Percentiles rank a stretch among this genome's conserved stretches.
phyloP scores from a whole-genome alignment of 2,113 vertebrate species.

The Rhinopomastus cyanomelas region DNA sequence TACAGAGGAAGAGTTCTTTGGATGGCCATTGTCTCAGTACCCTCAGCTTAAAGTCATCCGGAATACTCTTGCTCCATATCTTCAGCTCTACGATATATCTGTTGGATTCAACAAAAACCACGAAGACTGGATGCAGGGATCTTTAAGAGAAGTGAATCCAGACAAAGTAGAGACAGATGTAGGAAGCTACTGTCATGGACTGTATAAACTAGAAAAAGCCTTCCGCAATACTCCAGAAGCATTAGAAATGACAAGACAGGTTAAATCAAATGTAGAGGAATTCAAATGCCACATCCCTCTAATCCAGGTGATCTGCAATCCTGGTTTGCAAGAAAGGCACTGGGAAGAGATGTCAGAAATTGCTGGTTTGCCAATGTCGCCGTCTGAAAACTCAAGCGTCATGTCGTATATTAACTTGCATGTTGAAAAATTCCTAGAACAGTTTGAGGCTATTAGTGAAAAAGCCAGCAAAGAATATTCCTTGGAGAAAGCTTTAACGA shows the following conservation, averaged over 20 bases:
- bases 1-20: constrained; percentile 84
- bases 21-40: constrained; percentile 83
- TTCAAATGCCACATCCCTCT: constrained; percentile 83
- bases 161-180: constrained; percentile 82
- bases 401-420: constrained; percentile 78
- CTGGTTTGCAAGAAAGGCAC: constrained; percentile 82
- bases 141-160: constrained; percentile 80
- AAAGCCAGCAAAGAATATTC: constrained; percentile 85
- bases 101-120: constrained; percentile 78
- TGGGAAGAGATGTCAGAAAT: constrained; percentile 83
- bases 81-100: constrained; percentile 80
- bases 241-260: constrained; percentile 72
- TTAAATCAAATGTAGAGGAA: constrained; percentile 80
- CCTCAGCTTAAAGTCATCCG: constrained; percentile 81
- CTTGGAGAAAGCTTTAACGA: constrained; percentile 85
- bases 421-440: constrained; percentile 77
- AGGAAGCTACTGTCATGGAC: constrained; percentile 79
- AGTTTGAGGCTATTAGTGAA: constrained; percentile 83
- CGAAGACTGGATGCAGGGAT: constrained; percentile 79
- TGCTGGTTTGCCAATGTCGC: constrained; percentile 73
- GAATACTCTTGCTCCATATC: constrained; percentile 81
- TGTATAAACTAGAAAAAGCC: constrained; percentile 84
- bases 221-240: constrained; percentile 78
- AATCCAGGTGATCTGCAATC: constrained; percentile 86
- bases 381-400: constrained; percentile 73